Conservation (phyloP, 2,113 vertebrate species). For the Propithecus coquereli region DNA sequence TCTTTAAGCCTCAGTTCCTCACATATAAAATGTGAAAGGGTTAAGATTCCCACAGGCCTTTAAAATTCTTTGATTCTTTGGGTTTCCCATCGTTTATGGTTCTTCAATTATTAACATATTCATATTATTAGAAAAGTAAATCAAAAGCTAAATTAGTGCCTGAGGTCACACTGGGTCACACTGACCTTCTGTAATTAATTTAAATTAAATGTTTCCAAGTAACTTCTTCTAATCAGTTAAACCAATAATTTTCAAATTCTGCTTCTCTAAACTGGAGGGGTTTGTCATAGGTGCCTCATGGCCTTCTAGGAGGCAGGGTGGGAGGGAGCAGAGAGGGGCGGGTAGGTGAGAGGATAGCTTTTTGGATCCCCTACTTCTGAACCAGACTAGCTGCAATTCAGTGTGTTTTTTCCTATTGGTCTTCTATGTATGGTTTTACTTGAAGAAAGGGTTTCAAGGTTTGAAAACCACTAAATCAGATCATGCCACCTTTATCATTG, state of each 20-base stretch:
- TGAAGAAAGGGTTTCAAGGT: background rate
- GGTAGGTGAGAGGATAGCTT: background rate
- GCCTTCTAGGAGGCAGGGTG: background rate
- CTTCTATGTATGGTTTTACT: background rate
- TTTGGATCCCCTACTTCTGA: background rate
- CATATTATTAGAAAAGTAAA: background rate
- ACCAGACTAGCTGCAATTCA: background rate
- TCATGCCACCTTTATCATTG: background rate
- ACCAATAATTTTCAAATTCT: background rate
- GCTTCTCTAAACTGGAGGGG: background rate
- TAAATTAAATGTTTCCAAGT: background rate
- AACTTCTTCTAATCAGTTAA: background rate
- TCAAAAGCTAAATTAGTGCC: conserved; percentile 6
- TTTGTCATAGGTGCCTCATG: background rate
- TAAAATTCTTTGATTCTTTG: background rate
- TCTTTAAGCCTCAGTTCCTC: background rate
- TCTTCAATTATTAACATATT: background rate
- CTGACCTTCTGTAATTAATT: background rate
- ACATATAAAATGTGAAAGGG: background rate
- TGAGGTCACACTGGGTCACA: background rate
- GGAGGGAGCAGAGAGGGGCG: fast-evolving
- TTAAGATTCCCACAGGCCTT: background rate
- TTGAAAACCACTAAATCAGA: background rate
- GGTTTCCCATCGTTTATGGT: background rate
- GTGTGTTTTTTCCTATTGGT: background rate